A percentile compares a stretch with the other conserved stretches of the same genome.
These are phyloP conservation scores for Seriola rivoliana DNA, from an alignment of 2,113 vertebrate genomes.

Conservation along the genomic window DNA sequence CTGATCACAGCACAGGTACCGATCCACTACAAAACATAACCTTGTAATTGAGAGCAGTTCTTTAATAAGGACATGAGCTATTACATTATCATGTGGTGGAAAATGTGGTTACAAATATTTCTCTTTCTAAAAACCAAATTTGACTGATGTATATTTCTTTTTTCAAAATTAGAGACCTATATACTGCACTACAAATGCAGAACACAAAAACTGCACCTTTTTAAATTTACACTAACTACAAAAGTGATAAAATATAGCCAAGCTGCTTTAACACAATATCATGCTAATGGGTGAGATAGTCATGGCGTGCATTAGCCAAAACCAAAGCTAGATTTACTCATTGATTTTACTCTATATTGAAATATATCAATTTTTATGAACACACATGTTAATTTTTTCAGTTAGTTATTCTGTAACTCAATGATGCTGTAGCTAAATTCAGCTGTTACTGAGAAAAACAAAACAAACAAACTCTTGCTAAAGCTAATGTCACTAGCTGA, in stretches of 20 bases:
- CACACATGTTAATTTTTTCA: background rate
- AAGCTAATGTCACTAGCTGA: background rate
- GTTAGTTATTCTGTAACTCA: background rate
- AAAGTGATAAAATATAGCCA: background rate
- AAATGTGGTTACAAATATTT: too few relatives aligned
- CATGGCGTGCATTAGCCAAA: too few relatives aligned
- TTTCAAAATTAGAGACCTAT: too few relatives aligned
- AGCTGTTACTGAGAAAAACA: background rate
- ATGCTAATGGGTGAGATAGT: background rate
- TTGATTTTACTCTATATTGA: background rate
- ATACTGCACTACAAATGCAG: too few relatives aligned
- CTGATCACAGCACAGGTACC: constrained; percentile 95
- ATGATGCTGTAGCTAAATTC: background rate
- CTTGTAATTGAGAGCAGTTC: background rate
- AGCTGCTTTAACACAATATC: background rate
- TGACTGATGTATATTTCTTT: background rate
- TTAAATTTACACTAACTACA: background rate
- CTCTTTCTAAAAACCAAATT: too few relatives aligned
- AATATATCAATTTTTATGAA: background rate
- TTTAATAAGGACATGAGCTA: background rate
- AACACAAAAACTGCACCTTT: background rate
- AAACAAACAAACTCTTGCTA: background rate
- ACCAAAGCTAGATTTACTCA: background rate
- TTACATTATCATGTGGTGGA: too few relatives aligned
- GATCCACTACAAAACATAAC: background rate